Evolutionary conservation across 35 echinoderm and acorn worm genomes (phyloP), one percentile per base, ranked within the genome.

Genomic region (Apostichopus californicus): DNA sequence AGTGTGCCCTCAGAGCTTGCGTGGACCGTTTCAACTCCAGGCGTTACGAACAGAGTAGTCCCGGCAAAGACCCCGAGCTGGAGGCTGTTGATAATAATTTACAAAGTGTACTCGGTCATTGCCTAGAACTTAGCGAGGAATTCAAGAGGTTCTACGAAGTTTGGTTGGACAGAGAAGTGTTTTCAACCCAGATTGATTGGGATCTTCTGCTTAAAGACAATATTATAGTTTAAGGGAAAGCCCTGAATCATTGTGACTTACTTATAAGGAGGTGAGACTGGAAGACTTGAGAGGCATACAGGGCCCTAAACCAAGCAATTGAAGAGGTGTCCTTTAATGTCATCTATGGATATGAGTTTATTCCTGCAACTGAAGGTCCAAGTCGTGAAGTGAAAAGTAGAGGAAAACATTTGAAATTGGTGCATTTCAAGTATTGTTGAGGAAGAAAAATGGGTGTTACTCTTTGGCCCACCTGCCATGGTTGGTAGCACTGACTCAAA

Each of bases 101-200:
- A 85, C 97, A 96, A 72, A 99, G 97, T 80, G 97, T 99, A 8
- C 79, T 99, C 1, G 94, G 95, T 22, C 97, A 99, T 84, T 93
- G 92, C 28, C 81, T 99, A 56, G 95, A 99, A 25, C 88, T 99
- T 24, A 96, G 95, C 73, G 97, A 99, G 83, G 97, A 99, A 72
- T 99, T 99, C 66, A 93, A 96, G 78, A 86, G 95, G 17, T 99
- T 94, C 86, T 99, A 99, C 86, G 95, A 99, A 59, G 95, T 94
- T 13, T 99, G 97, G 97, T 73, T 99, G 46, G 97, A 99, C 86
- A 93, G 97, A 20, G 97, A 99, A 78, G 97, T 99, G 78, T 99
- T 99, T 77, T 93, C 97, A 8, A 96, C 97, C 4, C 95, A 99
- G 71, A 99, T 99, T 59, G 94, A 99, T 89, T 99, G 97, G 97